Percentiles rank a stretch among this genome's conserved stretches.
Evolutionary conservation across 2,797 vertebrate species (phyloP).

Genomic region (Malurus leucopterus): DNA sequence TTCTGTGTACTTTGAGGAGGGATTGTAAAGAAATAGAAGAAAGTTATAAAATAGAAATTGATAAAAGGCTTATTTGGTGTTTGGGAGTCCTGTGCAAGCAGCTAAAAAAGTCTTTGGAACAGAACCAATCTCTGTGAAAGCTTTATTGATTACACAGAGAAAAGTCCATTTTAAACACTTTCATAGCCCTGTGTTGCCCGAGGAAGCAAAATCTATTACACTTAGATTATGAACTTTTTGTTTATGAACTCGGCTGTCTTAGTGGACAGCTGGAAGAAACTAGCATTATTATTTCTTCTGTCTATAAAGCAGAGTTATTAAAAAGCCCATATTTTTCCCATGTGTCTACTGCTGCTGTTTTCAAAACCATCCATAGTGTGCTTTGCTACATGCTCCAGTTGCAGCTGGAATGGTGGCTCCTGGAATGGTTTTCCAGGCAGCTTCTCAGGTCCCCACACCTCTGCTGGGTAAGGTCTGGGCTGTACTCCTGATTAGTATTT

Average conservation of each 20-base stretch:
- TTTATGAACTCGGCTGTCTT: conserved; percentile 46
- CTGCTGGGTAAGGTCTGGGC: background rate
- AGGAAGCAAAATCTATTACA: conserved; percentile 61
- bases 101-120: conserved; percentile 3
- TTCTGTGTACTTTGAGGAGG: background rate
- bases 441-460: background rate
- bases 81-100: background rate
- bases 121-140: conserved; percentile 38
- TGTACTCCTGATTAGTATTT: background rate
- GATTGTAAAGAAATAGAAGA: background rate
- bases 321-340: background rate
- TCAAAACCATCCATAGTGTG: background rate
- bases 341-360: background rate
- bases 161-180: conserved; percentile 56
- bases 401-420: background rate
- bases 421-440: background rate
- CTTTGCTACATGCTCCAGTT: background rate
- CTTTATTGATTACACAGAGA: conserved; percentile 50
- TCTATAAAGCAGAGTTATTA: conserved; percentile 1
- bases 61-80: conserved; percentile 2
- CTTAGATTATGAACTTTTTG: conserved; percentile 49
- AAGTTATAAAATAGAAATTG: background rate
- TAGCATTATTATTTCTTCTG: conserved; percentile 14
- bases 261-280: conserved; percentile 13
- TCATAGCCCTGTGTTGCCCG: conserved; percentile 7